Base-by-base conservation (phyloP, 2,797 vertebrate genomes). In the Anguilla obscura region DNA sequence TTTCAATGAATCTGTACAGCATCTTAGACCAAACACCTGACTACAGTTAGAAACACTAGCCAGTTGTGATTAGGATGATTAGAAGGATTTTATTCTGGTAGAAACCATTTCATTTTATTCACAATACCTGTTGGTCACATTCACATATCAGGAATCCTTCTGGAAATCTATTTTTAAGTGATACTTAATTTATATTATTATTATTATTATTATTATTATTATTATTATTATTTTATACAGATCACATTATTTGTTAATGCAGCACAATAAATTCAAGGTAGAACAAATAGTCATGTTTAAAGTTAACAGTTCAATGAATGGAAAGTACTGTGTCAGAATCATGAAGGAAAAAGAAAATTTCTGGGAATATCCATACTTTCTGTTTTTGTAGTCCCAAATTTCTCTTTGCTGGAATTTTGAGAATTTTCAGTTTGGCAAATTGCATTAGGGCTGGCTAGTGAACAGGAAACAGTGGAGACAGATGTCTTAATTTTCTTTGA, bases 231-330 rank as follows among this genome's bases (percentile, higher is more conserved):
- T 3, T 36, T 3, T 79, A 40, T 36, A 40, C 6, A 79, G n/a
- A 45, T 79, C 16, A 79, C 14, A 33, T 36, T 3, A 74, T 74
- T 36, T 36, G 27, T 76, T 3, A 36, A 9, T 33, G 12, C 71
- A 76, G 27, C 71, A 76, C 71, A 16, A 16, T 36, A 0, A 76
- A 76, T 30, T 12, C 71, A 76, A 36, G 1, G 71, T 36, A 76
- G 8, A 76, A 76, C 30, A 76, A 12, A 76, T 36, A 76, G n/a
- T 71, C 69, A 71, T 71, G n/a, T 71, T 71, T 27, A 71, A 71
- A 27, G 3, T 33, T 27, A 27, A 71, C 8, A 71, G 3, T 71
- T 27, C n/a, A 30, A 33, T 33, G 16, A 71, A 71, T 12, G 60
- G 18, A 30, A 12, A 2, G n/a, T 71, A 71, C 9, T 12, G 69